These are phyloP conservation scores for Protophormia terraenovae DNA, from an alignment of 2,888 invertebrate genomes.

Conservation along the genomic window DNA sequence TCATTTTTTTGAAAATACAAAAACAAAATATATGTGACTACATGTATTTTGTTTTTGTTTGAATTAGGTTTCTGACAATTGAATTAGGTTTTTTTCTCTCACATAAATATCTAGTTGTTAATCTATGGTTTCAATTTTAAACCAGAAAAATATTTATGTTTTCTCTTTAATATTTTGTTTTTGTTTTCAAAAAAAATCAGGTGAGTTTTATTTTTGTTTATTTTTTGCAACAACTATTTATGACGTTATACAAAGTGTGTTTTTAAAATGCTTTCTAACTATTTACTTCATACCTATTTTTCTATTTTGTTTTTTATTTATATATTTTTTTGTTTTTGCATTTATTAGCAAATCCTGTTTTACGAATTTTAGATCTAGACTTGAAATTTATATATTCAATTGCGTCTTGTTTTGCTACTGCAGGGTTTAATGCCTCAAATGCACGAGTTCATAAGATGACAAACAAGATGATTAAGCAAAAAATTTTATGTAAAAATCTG, in stretches of 20 bases:
- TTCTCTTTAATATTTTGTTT: constrained; percentile 15
- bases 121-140: too few relatives aligned
- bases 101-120: too few relatives aligned
- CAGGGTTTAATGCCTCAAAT: not conserved
- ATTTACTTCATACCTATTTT: not conserved
- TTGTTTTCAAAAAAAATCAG: constrained; percentile 39
- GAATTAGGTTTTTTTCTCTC: too few relatives aligned
- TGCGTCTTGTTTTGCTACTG: constrained; percentile 44
- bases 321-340: constrained; percentile 18
- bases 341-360: constrained; percentile 53
- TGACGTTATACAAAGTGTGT: constrained; percentile 9
- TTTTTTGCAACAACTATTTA: constrained; percentile 14
- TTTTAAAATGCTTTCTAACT: constrained; percentile 30
- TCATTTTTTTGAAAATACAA: too few relatives aligned
- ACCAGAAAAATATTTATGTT: constrained; percentile 42
- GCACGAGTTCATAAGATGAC: too few relatives aligned
- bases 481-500: not conserved
- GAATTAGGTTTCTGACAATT: too few relatives aligned
- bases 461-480: constrained; percentile 34
- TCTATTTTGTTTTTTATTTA: not conserved
- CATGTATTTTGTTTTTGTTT: too few relatives aligned
- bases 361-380: constrained; percentile 14
- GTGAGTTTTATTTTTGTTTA: constrained; percentile 40
- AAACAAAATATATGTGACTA: too few relatives aligned
- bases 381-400: constrained; percentile 30